Conservation (phyloP, 2,113 vertebrate genomes). For the Sclerurus mexicanus region DNA sequence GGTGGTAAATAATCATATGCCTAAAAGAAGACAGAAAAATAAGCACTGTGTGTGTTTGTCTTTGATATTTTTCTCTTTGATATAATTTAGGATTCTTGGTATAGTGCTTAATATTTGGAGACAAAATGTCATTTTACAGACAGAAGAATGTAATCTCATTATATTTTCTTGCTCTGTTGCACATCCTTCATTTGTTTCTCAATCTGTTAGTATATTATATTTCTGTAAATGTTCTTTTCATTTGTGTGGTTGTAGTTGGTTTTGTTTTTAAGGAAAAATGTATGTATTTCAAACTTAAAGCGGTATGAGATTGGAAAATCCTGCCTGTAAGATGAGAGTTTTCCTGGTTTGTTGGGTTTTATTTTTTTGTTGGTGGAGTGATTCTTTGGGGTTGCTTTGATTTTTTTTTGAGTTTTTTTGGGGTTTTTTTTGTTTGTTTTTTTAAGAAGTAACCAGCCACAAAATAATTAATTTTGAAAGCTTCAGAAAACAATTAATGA, state of each 20-base stretch:
- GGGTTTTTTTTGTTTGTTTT: background rate
- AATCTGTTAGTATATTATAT: background rate
- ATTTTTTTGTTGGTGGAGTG: background rate
- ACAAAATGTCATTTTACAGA: conserved; percentile 5
- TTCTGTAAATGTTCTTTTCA: background rate
- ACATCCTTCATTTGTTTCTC: background rate
- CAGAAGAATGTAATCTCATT: conserved; percentile 1
- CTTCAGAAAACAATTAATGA: background rate
- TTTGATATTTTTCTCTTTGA: conserved; percentile 32
- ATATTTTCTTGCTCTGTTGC: background rate
- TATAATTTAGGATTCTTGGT: conserved; percentile 36
- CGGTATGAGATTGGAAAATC: background rate
- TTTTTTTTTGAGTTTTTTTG: background rate
- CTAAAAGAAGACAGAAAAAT: conserved; percentile 53
- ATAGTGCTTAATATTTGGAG: conserved; percentile 3
- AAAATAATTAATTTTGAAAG: background rate
- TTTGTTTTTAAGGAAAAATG: background rate
- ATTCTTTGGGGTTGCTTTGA: background rate
- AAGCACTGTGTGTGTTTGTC: conserved; percentile 14
- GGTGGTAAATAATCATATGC: conserved; percentile 62
- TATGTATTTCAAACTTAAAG: background rate
- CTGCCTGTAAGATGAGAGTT: background rate
- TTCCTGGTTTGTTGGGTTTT: background rate
- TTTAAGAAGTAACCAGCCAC: background rate
- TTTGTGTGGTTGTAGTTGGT: background rate